Conservation (phyloP, 2,797 vertebrate species). For the Alfaro cultratus region DNA sequence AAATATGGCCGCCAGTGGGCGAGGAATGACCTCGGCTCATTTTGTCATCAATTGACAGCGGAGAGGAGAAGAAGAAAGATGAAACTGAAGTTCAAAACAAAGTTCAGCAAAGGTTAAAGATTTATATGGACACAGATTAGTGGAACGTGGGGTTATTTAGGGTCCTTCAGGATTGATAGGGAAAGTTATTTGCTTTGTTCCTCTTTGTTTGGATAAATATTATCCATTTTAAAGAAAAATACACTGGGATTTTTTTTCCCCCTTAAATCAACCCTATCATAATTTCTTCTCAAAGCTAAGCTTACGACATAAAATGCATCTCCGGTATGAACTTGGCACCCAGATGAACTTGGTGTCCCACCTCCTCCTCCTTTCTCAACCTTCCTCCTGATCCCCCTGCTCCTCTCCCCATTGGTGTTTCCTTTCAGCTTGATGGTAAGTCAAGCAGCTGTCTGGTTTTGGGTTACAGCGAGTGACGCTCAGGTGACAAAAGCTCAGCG, state of each 20-base stretch:
- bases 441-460: conserved; percentile 73
- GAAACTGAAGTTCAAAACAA: conserved; percentile 22
- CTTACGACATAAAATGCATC: conserved; percentile 18
- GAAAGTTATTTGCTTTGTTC: conserved; percentile 6
- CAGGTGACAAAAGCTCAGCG: conserved; percentile 73
- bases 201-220: conserved; percentile 1
- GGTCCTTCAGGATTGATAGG: conserved; percentile 14
- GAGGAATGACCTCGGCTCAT: conserved; percentile 54
- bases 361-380: conserved; percentile 2
- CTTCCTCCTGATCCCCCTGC: neutral
- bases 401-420: conserved; percentile 39
- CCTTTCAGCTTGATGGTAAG: conserved; percentile 65
- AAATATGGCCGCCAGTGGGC: conserved; percentile 62
- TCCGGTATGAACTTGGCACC: conserved; percentile 51
- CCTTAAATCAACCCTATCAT: conserved; percentile 33
- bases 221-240: neutral
- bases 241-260: neutral
- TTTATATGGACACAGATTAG: conserved; percentile 10
- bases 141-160: conserved; percentile 4
- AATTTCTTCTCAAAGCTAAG: conserved; percentile 21
- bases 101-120: conserved; percentile 48
- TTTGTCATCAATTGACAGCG: conserved; percentile 54
- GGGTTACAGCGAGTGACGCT: conserved; percentile 64
- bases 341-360: conserved; percentile 38
- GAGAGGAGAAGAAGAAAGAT: conserved; percentile 34